Percentiles rank a stretch among this genome's conserved stretches.
Evolutionary conservation across 2,888 invertebrate genomes (phyloP).

Genomic region (Ennomos quercinarius): DNA sequence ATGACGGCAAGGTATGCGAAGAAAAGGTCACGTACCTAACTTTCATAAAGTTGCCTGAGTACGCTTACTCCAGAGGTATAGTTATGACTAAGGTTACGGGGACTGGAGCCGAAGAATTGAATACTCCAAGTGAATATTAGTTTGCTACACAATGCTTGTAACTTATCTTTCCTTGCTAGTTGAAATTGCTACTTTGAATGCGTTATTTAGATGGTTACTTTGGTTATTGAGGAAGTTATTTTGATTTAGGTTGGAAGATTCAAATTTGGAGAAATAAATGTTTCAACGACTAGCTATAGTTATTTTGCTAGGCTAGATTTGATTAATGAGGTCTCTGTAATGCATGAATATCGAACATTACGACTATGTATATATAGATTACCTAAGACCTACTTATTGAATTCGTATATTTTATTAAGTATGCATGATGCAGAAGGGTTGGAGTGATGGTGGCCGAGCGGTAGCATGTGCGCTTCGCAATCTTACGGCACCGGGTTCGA

Average conservation of each 20-base stretch:
- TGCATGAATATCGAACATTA: too few species aligned
- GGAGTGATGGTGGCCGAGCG: too few species aligned
- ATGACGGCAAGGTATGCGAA: constrained; percentile 26
- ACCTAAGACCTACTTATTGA: too few species aligned
- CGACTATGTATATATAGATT: too few species aligned
- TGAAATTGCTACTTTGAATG: constrained; percentile 5
- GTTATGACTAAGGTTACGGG: constrained; percentile 47
- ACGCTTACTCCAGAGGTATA: constrained; percentile 51
- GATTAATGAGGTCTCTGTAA: too few species aligned
- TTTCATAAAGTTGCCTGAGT: constrained; percentile 63
- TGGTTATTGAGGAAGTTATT: constrained; percentile 5
- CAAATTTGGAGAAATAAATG: too few species aligned
- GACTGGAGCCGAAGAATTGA: constrained; percentile 38
- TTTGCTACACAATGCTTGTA: constrained; percentile 40
- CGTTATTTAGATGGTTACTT: neutral
- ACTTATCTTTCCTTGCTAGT: constrained; percentile 23
- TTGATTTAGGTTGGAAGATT: neutral
- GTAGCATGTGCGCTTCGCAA: too few species aligned
- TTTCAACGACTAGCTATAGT: too few species aligned
- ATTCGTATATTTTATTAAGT: too few species aligned
- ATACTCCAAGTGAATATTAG: constrained; percentile 44
- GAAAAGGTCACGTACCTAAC: constrained; percentile 61
- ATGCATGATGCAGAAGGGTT: too few species aligned
- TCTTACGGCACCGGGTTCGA: too few species aligned
- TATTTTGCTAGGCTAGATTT: too few species aligned